A percentile compares a stretch with the other conserved stretches of the same genome.
These are phyloP conservation scores for Aporophyla lueneburgensis DNA, from an alignment of 2,888 invertebrate genomes.

Conservation along the genomic window DNA sequence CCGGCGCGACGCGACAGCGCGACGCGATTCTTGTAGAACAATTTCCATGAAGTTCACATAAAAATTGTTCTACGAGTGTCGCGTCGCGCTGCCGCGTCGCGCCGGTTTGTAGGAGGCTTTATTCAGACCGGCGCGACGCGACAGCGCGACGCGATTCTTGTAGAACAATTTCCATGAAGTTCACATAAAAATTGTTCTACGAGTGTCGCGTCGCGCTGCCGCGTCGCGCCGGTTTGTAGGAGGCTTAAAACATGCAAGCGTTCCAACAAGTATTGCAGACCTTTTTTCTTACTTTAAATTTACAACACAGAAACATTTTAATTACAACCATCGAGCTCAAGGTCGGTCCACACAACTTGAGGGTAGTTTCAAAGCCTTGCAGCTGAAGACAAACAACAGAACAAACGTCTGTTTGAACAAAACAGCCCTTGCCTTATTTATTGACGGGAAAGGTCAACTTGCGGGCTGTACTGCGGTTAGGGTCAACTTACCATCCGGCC, in stretches of 20 bases:
- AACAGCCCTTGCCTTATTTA: constrained; percentile 25
- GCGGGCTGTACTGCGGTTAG: constrained; percentile 8
- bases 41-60: too few species aligned
- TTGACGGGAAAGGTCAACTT: background rate
- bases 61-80: too few species aligned
- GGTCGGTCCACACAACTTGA: constrained; percentile 5
- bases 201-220: too few species aligned
- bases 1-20: too few species aligned
- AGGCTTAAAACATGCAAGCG: background rate
- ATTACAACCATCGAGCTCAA: constrained; percentile 22
- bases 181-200: too few species aligned
- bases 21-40: too few species aligned
- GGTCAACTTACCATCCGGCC: background rate
- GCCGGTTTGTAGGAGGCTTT: too few species aligned
- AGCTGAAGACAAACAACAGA: constrained; percentile 35
- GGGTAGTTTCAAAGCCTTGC: constrained; percentile 1
- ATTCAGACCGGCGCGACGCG: too few species aligned
- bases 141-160: too few species aligned
- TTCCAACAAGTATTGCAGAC: background rate
- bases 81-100: too few species aligned
- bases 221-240: too few species aligned
- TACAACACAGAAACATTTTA: constrained; percentile 5
- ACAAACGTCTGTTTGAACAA: constrained; percentile 25
- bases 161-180: too few species aligned
- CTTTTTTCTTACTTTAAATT: background rate